These are phyloP conservation scores for Pseudorasbora parva DNA, from an alignment of 2,113 vertebrate genomes.

Conservation along the genomic window DNA sequence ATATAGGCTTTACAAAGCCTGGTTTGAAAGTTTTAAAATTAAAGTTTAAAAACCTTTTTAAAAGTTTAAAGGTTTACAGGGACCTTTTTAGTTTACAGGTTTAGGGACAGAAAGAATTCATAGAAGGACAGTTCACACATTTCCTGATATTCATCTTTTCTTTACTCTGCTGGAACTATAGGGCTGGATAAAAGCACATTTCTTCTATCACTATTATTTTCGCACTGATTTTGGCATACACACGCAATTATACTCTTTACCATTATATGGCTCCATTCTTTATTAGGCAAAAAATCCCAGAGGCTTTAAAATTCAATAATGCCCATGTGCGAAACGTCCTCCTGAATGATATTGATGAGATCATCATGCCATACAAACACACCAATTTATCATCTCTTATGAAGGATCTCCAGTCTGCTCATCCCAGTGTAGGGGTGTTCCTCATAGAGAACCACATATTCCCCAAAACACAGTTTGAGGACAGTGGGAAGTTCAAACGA, in stretches of 20 bases:
- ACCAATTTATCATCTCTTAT: constrained; percentile 63
- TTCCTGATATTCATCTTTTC: background rate
- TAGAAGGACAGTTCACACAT: background rate
- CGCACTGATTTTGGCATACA: background rate
- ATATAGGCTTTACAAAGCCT: background rate
- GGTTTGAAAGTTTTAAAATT: too few relatives aligned
- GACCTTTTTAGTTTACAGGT: too few relatives aligned
- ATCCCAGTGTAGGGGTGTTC: constrained; percentile 59
- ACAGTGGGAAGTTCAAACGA: constrained; percentile 43
- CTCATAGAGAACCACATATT: constrained; percentile 73
- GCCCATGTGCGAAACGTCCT: constrained; percentile 66
- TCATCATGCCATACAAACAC: constrained; percentile 68
- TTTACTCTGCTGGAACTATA: background rate
- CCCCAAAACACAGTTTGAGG: constrained; percentile 51
- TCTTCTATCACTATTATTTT: background rate
- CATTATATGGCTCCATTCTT: too few relatives aligned
- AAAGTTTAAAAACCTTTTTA: background rate
- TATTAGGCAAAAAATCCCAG: background rate
- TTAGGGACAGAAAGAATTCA: background rate
- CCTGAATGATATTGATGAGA: constrained; percentile 72
- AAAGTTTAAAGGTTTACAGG: background rate
- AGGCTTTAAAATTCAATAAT: constrained; percentile 61
- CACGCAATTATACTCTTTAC: too few relatives aligned
- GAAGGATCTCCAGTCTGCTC: constrained; percentile 65
- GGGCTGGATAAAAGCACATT: background rate